Evolutionary conservation across 2,797 vertebrate species (phyloP).

Genomic region (Lophotriccus pileatus): DNA sequence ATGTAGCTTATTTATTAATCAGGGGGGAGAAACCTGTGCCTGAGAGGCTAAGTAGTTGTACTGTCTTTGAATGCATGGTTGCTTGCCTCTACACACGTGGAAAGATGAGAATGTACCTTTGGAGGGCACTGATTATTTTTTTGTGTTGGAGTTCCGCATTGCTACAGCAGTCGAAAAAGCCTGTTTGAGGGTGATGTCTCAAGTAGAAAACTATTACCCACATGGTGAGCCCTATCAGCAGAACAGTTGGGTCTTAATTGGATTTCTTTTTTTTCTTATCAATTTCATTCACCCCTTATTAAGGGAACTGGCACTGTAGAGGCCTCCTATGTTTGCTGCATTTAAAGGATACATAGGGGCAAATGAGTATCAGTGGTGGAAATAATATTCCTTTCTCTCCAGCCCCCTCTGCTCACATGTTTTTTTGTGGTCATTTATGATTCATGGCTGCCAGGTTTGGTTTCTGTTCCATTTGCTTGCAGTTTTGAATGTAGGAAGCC

Average conservation of each 20-base stretch:
- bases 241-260: conserved; percentile 65
- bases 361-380: background rate
- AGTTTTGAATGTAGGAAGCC: background rate
- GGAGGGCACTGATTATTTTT: background rate
- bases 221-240: conserved; percentile 57
- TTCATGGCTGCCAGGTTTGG: background rate
- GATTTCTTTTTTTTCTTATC: conserved; percentile 4
- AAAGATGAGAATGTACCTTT: conserved; percentile 8
- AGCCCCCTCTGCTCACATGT: background rate
- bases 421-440: background rate
- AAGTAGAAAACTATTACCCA: conserved; percentile 43
- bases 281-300: conserved; percentile 54
- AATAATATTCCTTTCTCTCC: background rate
- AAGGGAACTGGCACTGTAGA: background rate
- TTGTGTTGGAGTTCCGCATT: conserved; percentile 1
- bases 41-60: background rate
- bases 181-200: conserved; percentile 16
- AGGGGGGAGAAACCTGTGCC: background rate
- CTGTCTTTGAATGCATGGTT: background rate
- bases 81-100: background rate
- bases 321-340: background rate
- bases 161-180: background rate
- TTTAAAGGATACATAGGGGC: conserved; percentile 1
- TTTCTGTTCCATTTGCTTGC: background rate
- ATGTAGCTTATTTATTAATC: background rate